phyloP scores from a whole-genome alignment of 2,113 vertebrate species.

The Syngnathus floridae region DNA sequence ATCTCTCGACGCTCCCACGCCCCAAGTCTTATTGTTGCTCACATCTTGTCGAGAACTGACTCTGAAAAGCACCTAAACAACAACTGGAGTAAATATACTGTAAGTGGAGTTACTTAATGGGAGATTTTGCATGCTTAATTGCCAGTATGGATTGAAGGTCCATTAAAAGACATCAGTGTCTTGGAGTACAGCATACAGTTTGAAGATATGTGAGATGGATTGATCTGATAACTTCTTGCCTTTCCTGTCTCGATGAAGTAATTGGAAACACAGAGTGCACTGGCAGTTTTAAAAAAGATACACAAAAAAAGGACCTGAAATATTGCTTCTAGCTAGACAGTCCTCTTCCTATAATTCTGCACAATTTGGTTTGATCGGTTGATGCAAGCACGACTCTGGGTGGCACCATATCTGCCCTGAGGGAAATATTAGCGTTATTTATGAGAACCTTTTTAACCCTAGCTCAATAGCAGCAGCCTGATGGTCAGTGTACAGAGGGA shows the following conservation, averaged over 20 bases:
- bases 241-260: slow-evolving; percentile 42
- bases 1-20: slow-evolving; percentile 25
- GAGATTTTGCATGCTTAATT: slow-evolving; percentile 69
- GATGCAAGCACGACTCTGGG: slow-evolving; percentile 50
- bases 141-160: slow-evolving; percentile 65
- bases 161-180: slow-evolving; percentile 68
- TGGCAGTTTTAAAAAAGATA: slow-evolving; percentile 19
- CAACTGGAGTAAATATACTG: slow-evolving; percentile 52
- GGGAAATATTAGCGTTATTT: slow-evolving; percentile 68
- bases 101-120: slow-evolving; percentile 64
- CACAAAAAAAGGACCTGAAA: slow-evolving; percentile 21
- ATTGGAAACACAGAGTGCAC: slow-evolving; percentile 36
- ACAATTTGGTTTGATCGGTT: slow-evolving; percentile 50
- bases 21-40: slow-evolving; percentile 33
- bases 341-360: slow-evolving; percentile 20
- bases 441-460: slow-evolving; percentile 63
- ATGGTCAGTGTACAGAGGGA: slow-evolving; percentile 51
- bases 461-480: slow-evolving; percentile 65
- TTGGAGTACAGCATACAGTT: slow-evolving; percentile 52
- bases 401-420: slow-evolving; percentile 42
- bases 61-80: slow-evolving; percentile 50
- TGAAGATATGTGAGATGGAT: slow-evolving; percentile 64
- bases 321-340: slow-evolving; percentile 19
- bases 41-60: slow-evolving; percentile 32
- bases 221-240: slow-evolving; percentile 63